Conservation (phyloP, 2,888 invertebrate species). For the Leptopilina syphax region DNA sequence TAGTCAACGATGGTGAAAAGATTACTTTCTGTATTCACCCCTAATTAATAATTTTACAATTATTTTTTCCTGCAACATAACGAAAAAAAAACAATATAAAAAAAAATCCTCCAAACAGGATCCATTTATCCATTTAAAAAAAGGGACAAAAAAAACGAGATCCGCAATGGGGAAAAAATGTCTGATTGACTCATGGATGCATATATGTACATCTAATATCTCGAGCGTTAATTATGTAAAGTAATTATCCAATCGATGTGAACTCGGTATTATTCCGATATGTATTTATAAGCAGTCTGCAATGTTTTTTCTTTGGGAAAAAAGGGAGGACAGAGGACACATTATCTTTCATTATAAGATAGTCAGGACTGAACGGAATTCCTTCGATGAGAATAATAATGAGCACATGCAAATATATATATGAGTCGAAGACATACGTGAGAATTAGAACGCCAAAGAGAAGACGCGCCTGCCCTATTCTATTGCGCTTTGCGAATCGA, state of each 20-base stretch:
- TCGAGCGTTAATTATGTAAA: background rate
- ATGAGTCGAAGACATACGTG: slow-evolving; percentile 62
- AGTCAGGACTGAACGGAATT: slow-evolving; percentile 37
- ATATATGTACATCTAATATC: background rate
- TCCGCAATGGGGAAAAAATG: background rate
- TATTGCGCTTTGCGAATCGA: slow-evolving; percentile 7
- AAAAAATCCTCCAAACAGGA: too few species aligned
- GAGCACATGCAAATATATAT: background rate
- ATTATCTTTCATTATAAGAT: slow-evolving; percentile 29
- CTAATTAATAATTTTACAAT: too few species aligned
- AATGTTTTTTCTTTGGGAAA: slow-evolving; percentile 36
- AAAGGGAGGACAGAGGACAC: slow-evolving; percentile 35
- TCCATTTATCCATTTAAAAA: too few species aligned
- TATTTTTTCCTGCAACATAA: too few species aligned
- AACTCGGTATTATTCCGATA: slow-evolving; percentile 14
- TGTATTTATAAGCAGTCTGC: background rate
- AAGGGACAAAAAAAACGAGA: too few species aligned
- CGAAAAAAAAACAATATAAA: too few species aligned
- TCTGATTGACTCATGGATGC: background rate
- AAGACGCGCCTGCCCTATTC: slow-evolving; percentile 59
- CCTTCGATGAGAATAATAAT: slow-evolving; percentile 22
- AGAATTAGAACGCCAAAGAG: slow-evolving; percentile 69
- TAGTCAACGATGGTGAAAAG: too few species aligned
- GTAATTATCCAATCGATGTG: slow-evolving; percentile 26
- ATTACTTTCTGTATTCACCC: too few species aligned